A percentile compares a stretch with the other conserved stretches of the same genome.
Evolutionary conservation across 2,797 vertebrate genomes (phyloP).

Genomic region (Xerus rutilus): DNA sequence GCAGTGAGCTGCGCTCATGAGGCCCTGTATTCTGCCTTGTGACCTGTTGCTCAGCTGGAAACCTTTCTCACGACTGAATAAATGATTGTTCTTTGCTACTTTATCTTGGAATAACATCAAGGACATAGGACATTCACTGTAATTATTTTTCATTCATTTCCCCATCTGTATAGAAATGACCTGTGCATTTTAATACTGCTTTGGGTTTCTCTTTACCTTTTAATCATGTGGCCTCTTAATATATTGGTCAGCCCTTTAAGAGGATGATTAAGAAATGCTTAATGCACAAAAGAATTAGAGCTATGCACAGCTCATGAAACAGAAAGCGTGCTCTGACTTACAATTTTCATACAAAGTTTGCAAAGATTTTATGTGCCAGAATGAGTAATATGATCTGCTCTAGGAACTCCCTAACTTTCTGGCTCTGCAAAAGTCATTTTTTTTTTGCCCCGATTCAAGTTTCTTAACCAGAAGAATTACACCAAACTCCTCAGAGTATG

Average conservation of each 20-base stretch:
- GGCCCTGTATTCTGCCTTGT: slow-evolving; percentile 60
- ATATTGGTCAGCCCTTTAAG: slow-evolving; percentile 80
- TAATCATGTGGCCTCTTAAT: slow-evolving; percentile 76
- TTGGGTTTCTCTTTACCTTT: slow-evolving; percentile 74
- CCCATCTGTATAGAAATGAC: slow-evolving; percentile 68
- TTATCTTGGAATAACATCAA: slow-evolving; percentile 85
- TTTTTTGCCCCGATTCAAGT: slow-evolving; percentile 84
- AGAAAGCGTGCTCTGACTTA: slow-evolving; percentile 86
- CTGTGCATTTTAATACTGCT: slow-evolving; percentile 62
- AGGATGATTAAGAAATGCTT: slow-evolving; percentile 83
- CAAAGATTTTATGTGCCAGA: slow-evolving; percentile 89
- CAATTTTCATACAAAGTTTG: slow-evolving; percentile 88
- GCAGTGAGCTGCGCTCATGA: neutral
- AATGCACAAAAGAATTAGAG: slow-evolving; percentile 86
- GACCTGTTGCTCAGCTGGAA: slow-evolving; percentile 71
- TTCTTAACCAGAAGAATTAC: slow-evolving; percentile 84
- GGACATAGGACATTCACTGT: slow-evolving; percentile 69
- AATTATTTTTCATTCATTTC: slow-evolving; percentile 76
- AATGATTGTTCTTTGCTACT: slow-evolving; percentile 83
- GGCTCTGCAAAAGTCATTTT: slow-evolving; percentile 89
- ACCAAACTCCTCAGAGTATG: slow-evolving; percentile 78
- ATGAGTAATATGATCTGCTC: slow-evolving; percentile 90
- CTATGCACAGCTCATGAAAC: slow-evolving; percentile 85
- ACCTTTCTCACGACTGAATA: slow-evolving; percentile 78
- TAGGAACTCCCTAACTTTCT: slow-evolving; percentile 90